Percentiles rank a stretch among this genome's conserved stretches.
Conservation (phyloP, 2,888 invertebrate genomes). For the Leistus spinibarbis region DNA sequence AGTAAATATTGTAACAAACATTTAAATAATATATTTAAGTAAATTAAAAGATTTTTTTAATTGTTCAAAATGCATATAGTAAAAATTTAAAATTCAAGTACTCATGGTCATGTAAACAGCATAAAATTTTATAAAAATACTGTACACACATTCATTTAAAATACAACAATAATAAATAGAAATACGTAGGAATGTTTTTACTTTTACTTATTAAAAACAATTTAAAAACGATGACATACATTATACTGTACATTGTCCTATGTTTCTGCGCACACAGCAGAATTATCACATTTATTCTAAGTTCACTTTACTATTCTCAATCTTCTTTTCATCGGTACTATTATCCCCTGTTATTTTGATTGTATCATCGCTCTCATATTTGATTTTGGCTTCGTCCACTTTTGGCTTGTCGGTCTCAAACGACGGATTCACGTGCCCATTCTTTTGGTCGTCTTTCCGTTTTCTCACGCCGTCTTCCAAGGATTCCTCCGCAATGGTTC, state of each 20-base stretch:
- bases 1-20: background rate
- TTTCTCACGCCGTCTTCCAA: constrained; percentile 41
- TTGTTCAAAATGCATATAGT: background rate
- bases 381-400: constrained; percentile 10
- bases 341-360: background rate
- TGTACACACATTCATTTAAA: background rate
- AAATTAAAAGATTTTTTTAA: background rate
- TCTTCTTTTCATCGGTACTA: constrained; percentile 44
- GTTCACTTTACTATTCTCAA: constrained; percentile 46
- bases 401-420: constrained; percentile 50
- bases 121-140: background rate
- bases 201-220: background rate
- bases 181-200: background rate
- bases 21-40: constrained; percentile 11
- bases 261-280: too few relatives aligned
- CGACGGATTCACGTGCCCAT: constrained; percentile 51
- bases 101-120: too few relatives aligned
- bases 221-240: background rate
- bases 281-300: constrained; percentile 23
- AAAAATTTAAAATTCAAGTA: background rate
- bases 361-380: background rate
- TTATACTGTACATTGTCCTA: background rate
- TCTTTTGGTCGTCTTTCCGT: constrained; percentile 49
- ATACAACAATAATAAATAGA: background rate
- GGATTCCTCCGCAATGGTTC: constrained; percentile 34